phyloP scores from a whole-genome alignment of 2,888 invertebrate genomes.

The Chrysina gloriosa region DNA sequence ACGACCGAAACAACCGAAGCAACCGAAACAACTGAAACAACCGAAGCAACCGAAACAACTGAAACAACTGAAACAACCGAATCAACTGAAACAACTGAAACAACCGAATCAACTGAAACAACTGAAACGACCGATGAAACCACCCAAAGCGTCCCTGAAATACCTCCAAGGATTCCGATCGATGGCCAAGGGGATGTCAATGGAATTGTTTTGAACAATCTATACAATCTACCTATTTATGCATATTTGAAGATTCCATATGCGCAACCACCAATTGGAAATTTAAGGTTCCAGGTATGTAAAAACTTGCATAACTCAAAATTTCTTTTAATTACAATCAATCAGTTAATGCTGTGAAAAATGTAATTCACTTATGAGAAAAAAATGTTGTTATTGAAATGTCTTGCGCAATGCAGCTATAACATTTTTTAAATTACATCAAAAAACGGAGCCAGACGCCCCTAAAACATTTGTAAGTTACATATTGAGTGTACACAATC shows the following conservation, averaged over 20 bases:
- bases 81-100: not conserved
- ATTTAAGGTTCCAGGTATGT: constrained; percentile 60
- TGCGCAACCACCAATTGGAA: constrained; percentile 60
- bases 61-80: not conserved
- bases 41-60: not conserved
- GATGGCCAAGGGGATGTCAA: not conserved
- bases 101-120: too few species aligned
- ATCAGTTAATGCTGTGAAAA: too few species aligned
- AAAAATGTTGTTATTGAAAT: too few species aligned
- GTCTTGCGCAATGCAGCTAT: too few species aligned
- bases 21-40: not conserved
- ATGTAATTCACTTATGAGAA: too few species aligned
- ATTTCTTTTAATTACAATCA: too few species aligned
- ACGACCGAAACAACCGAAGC: not conserved
- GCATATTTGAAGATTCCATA: constrained; percentile 58
- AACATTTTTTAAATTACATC: too few species aligned
- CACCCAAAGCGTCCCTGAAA: too few species aligned
- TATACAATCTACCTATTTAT: not conserved
- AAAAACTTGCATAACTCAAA: not conserved
- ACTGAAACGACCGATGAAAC: too few species aligned
- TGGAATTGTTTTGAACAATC: not conserved
- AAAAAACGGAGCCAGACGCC: too few species aligned
- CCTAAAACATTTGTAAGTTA: too few species aligned
- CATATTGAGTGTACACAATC: too few species aligned
- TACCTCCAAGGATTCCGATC: not conserved